Evolutionary conservation across 2,797 vertebrate genomes (phyloP), one percentile per base, ranked within the genome.

Genomic region (Gephyroberyx darwinii): DNA sequence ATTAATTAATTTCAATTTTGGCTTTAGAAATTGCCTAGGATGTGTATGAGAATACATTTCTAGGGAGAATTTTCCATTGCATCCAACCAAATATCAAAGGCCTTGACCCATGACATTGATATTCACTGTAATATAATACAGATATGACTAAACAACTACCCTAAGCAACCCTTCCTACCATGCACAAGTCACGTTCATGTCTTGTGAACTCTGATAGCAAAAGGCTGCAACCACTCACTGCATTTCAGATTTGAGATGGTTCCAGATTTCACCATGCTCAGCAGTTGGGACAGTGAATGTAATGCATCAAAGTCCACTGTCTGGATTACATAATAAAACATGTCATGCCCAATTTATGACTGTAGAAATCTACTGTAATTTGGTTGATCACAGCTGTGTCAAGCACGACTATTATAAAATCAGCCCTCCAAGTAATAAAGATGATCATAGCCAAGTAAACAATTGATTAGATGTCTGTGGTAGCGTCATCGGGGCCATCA

Each of bases 181-280:
- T 41, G 64, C 51, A 37, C 31, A 48, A 43, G 45, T 62, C 63
- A 75, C 35, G 1, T 70, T 71, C 8, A 65, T 52, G 58, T 71
- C 65, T 83, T 79, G 64, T 69, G 85, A 88, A 88, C 89, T 73
- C 50, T 6, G 65, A 81, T 77, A 81, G 61, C 72, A 19, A 74
- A 80, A 39, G 26, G 17, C 22, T 71, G 67, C 67, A 55, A 39
- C 63, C 43, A 2, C 9, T 60, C 60, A n/a, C 62, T 0, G 13
- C 48, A 55, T 16, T 75, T 56, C 22, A 66, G 62, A 64, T 54
- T 43, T 80, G 56, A 74, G 54, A 54, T 5, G 8, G 12, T 43
- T 69, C 26, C 65, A 64, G 30, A 30, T 80, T 77, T 82, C 77
- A 59, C 31, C 52, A 31, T 19, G 26, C 26, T 5, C 55, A 43